These are phyloP conservation scores for Phasia obesa DNA, from an alignment of 2,888 invertebrate species.

Conservation along the genomic window DNA sequence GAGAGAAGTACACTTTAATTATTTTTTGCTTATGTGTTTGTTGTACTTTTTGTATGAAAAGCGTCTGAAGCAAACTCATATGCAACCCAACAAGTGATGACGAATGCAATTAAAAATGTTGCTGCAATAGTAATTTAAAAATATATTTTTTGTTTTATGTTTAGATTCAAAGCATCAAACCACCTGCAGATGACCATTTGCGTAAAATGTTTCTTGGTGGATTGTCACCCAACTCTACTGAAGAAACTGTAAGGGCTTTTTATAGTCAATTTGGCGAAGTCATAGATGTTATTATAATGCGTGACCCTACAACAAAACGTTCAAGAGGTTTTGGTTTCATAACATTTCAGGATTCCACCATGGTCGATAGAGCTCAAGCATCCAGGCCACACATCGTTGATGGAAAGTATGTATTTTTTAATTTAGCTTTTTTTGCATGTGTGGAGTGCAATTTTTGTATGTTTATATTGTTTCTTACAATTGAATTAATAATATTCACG, in stretches of 20 bases:
- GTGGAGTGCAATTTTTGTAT: no score
- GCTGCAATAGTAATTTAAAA: background rate
- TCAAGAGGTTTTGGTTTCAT: slow-evolving; percentile 81
- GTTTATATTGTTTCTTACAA: no score
- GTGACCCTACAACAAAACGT: slow-evolving; percentile 78
- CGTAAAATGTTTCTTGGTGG: slow-evolving; percentile 80
- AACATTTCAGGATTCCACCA: slow-evolving; percentile 75
- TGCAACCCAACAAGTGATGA: slow-evolving; percentile 67
- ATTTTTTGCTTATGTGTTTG: slow-evolving; percentile 27
- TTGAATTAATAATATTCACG: no score
- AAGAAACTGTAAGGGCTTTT: slow-evolving; percentile 76
- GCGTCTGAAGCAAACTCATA: slow-evolving; percentile 60
- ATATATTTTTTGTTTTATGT: background rate
- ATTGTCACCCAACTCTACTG: slow-evolving; percentile 76
- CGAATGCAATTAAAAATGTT: slow-evolving; percentile 47
- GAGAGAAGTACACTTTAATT: background rate
- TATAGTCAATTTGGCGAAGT: slow-evolving; percentile 79
- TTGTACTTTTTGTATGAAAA: background rate
- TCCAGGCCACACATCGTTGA: slow-evolving; percentile 78
- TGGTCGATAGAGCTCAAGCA: slow-evolving; percentile 79
- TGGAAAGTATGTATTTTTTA: slow-evolving; percentile 83
- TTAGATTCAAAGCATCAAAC: slow-evolving; percentile 40
- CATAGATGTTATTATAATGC: slow-evolving; percentile 79
- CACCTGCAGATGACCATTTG: slow-evolving; percentile 75
- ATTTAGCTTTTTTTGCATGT: no score